These are phyloP conservation scores for Amphipyra berbera DNA, from an alignment of 2,888 invertebrate genomes.

Conservation along the genomic window DNA sequence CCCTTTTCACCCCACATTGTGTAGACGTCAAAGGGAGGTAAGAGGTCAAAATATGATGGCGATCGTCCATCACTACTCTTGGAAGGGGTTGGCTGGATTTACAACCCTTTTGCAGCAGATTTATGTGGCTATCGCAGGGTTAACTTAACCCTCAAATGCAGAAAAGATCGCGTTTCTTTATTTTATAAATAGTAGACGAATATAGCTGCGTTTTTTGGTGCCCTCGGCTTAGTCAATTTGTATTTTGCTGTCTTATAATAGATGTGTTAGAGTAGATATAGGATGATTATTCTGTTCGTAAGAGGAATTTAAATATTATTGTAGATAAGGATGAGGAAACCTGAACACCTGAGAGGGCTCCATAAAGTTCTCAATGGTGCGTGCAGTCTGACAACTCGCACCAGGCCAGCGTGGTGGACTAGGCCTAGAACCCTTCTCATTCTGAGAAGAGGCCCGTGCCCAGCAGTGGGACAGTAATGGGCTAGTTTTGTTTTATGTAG, in stretches of 20 bases:
- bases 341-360: too few species aligned
- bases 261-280: not conserved
- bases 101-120: slow-evolving; percentile 87
- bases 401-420: too few species aligned
- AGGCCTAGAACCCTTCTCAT: too few species aligned
- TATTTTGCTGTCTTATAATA: slow-evolving; percentile 13
- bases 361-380: too few species aligned
- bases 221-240: slow-evolving; percentile 4
- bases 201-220: slow-evolving; percentile 73
- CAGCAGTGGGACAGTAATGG: too few species aligned
- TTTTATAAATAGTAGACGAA: slow-evolving; percentile 83
- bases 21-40: slow-evolving; percentile 24
- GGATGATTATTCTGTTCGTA: too few species aligned
- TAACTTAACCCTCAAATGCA: slow-evolving; percentile 81
- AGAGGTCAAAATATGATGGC: slow-evolving; percentile 67
- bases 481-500: too few species aligned
- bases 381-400: too few species aligned
- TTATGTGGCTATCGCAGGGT: slow-evolving; percentile 80
- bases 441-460: too few species aligned
- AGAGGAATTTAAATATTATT: too few species aligned
- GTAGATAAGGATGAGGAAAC: too few species aligned
- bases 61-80: slow-evolving; percentile 76
- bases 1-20: slow-evolving; percentile 21
- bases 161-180: slow-evolving; percentile 86
- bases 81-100: slow-evolving; percentile 82